Evolutionary conservation across 2,797 vertebrate genomes (phyloP), one percentile per base, ranked within the genome.

Genomic region (Macroramphosus scolopax): DNA sequence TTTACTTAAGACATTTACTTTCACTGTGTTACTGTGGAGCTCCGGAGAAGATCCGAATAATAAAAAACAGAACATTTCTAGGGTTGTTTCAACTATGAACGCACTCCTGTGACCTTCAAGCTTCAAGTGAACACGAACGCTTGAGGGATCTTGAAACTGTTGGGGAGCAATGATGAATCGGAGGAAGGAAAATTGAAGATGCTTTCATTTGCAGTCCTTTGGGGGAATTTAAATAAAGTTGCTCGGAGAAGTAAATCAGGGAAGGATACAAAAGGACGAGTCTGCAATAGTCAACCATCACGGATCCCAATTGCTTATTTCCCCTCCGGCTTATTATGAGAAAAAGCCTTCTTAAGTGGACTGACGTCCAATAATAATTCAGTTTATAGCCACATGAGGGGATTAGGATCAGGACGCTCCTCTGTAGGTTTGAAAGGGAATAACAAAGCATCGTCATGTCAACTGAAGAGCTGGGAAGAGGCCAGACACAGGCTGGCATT

Each of bases 291-390:
- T 71, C 22, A 50, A 54, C 57, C 62, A 32, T 29, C 28, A 55
- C 8, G 3, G 38, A 45, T 64, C 29, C 30, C 51, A 40, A 25
- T 11, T 30, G 52, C 26, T 14, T 55, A 42, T 51, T 39, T 12
- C 9, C 26, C 50, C 41, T 22, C 14, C 29, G 43, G 29, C 58
- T 75, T 51, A 72, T 58, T 50, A 54, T 43, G 44, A 29, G 51
- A 61, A 57, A 75, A 80, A 67, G 7, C 4, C 44, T 65, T 50
- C 51, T 55, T 57, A 72, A 82, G 62, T 56, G 28, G 39, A 77
- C 62, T 72, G 17, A 70, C 79, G 82, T 82, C 64, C 68, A 39
- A 58, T 53, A 72, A 51, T 68, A 44, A 64, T 75, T 80, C 39
- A 68, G 61, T 63, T 85, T 88, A 78, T 58, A 63, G 56, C 60